Base-by-base conservation (phyloP, 2,113 vertebrate species). In the Nycticryphes semicollaris region DNA sequence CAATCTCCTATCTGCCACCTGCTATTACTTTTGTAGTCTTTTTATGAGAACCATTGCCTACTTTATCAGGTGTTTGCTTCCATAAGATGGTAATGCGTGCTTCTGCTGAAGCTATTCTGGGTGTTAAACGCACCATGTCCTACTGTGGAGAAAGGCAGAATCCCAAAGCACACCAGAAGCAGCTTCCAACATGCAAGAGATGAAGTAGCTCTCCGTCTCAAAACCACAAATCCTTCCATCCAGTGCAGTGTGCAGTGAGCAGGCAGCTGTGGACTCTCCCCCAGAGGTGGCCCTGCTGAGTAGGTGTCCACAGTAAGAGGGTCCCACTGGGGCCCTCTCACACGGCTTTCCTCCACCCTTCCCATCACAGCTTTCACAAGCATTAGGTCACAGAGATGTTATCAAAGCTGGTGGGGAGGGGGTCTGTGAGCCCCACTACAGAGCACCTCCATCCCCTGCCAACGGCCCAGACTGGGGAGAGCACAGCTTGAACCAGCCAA, bases 291-390 rank as follows among this genome's bases (percentile, higher is more conserved):
- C 43, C 28, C 50, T 41, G 28, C 23, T 57, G 66, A 35, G 9
- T 5, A 24, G 24, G 39, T 14, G 37, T 10, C 51, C 8, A 1
- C 19, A 70, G 33, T 45, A 15, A 12, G 31, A 45, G 7, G 6
- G n/a, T 70, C 25, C 51, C 0, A 0, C 18, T 5, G 21, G 43
- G 11, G 68, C 23, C 23, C 54, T 12, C 43, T 56, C 22, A 22
- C 31, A 48, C 21, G 24, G 45, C 41, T 24, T 64, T 62, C 23
- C 59, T 14, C 30, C 56, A 27, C 4, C 9, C 12, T 43, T 22
- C 4, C 27, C 57, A 8, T 12, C 5, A 8, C 31, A 14, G 14
- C 7, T 23, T 4, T 8, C 23, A 4, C 0, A 2, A 8, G 2
- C 27, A 3, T 30, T 43, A 0, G 0, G 28, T 20, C 62, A 14